These are phyloP conservation scores for Rhinophrynus dorsalis DNA, from an alignment of 2,797 vertebrate species.

Conservation along the genomic window DNA sequence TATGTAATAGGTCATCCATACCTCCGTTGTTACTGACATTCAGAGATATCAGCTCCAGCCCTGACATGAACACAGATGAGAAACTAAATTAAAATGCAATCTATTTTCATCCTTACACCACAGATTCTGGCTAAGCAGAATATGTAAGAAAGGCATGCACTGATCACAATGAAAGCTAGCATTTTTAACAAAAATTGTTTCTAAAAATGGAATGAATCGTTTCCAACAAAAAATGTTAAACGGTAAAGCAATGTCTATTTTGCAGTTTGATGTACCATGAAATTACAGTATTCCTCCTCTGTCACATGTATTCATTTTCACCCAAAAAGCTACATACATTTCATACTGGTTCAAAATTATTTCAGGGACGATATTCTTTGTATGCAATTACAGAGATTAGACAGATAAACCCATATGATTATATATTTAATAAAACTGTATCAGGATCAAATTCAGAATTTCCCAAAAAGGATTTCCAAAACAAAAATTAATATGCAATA, in stretches of 20 bases:
- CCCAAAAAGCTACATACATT: constrained; percentile 1
- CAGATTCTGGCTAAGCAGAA: not conserved
- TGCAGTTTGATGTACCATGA: constrained; percentile 28
- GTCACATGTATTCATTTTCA: constrained; percentile 2
- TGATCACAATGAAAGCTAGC: not conserved
- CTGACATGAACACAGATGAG: constrained; percentile 12
- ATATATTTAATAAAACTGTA: too few species aligned
- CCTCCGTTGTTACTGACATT: constrained; percentile 15
- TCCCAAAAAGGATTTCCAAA: too few species aligned
- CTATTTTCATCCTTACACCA: not conserved
- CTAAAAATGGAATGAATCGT: constrained; percentile 3
- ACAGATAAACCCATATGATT: too few species aligned
- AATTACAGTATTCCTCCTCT: constrained; percentile 9
- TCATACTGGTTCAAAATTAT: not conserved
- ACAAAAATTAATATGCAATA: too few species aligned
- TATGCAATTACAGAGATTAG: not conserved
- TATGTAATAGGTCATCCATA: constrained; percentile 22
- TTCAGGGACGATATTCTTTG: not conserved
- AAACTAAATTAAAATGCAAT: constrained; percentile 6
- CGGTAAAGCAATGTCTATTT: constrained; percentile 15
- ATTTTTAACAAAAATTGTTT: constrained; percentile 5
- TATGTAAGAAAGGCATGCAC: not conserved
- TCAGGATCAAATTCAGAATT: too few species aligned
- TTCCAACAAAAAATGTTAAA: constrained; percentile 9
- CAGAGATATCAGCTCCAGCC: constrained; percentile 4